A percentile compares a stretch with the other conserved stretches of the same genome.
These are phyloP conservation scores for Daubentonia madagascariensis DNA, from an alignment of 2,113 vertebrate species.

Conservation along the genomic window DNA sequence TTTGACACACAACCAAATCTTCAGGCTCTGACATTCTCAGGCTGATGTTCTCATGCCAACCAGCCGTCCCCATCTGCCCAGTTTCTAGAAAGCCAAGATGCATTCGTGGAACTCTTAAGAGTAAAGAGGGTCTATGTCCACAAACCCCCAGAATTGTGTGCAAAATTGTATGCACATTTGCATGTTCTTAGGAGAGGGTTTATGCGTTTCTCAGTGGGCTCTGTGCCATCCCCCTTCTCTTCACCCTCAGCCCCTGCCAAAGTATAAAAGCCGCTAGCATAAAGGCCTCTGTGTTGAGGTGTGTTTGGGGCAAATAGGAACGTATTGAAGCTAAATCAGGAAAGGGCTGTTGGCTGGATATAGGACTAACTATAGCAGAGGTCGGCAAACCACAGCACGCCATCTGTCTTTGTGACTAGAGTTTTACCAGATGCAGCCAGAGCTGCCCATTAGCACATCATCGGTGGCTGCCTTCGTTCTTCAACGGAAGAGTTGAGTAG, in stretches of 20 bases:
- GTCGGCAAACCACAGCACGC: accelerated
- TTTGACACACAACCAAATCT: not conserved
- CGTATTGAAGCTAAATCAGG: not conserved
- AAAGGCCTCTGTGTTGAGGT: not conserved
- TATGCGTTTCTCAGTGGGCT: accelerated
- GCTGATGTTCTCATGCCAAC: not conserved
- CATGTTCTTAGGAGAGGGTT: not conserved
- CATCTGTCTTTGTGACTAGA: not conserved
- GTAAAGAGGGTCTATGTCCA: no score
- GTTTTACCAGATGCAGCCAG: not conserved
- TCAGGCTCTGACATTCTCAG: not conserved
- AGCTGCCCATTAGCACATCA: not conserved
- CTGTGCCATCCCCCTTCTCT: no score
- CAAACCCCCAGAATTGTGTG: not conserved
- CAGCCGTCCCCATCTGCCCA: not conserved
- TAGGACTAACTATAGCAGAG: not conserved
- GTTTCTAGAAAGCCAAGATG: not conserved
- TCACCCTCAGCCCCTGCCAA: not conserved
- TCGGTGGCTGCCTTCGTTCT: not conserved
- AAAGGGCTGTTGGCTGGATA: not conserved
- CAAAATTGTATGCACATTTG: not conserved
- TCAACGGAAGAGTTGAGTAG: accelerated
- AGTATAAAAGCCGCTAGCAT: not conserved
- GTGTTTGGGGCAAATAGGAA: not conserved
- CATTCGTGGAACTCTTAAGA: not conserved